Percentiles rank a stretch among this genome's conserved stretches.
These are phyloP conservation scores for Pontoporia blainvillei DNA, from an alignment of 2,113 vertebrate species.

Conservation along the genomic window DNA sequence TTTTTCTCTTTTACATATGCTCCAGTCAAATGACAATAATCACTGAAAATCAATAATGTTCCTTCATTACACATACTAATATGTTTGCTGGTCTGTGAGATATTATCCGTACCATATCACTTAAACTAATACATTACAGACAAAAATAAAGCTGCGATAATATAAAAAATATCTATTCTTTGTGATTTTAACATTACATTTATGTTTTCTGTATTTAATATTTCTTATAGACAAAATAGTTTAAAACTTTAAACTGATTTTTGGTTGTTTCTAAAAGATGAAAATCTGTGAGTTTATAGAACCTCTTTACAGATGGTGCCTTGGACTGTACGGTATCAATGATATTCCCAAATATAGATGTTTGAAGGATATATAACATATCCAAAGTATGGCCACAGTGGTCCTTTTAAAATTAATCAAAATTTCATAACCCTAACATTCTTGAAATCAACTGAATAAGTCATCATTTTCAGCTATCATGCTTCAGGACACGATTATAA, in stretches of 20 bases:
- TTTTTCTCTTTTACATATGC: background rate
- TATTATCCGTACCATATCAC: background rate
- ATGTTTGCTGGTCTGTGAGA: background rate
- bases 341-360: conserved; percentile 56
- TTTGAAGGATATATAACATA: background rate
- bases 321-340: conserved; percentile 30
- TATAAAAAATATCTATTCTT: background rate
- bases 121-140: background rate
- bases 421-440: background rate
- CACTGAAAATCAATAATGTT: background rate
- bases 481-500: background rate
- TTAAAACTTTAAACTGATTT: background rate
- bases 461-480: background rate
- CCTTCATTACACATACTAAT: background rate
- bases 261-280: background rate
- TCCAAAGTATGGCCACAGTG: background rate
- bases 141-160: background rate
- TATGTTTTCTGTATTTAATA: background rate
- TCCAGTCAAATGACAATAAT: background rate
- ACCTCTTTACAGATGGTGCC: background rate
- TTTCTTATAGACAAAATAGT: background rate
- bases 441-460: background rate
- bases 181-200: background rate
- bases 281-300: background rate
- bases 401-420: conserved; percentile 10